These are phyloP conservation scores for Pocillopora damicornis DNA, from an alignment of 64 coral and sea anemone species.

Conservation along the genomic window DNA sequence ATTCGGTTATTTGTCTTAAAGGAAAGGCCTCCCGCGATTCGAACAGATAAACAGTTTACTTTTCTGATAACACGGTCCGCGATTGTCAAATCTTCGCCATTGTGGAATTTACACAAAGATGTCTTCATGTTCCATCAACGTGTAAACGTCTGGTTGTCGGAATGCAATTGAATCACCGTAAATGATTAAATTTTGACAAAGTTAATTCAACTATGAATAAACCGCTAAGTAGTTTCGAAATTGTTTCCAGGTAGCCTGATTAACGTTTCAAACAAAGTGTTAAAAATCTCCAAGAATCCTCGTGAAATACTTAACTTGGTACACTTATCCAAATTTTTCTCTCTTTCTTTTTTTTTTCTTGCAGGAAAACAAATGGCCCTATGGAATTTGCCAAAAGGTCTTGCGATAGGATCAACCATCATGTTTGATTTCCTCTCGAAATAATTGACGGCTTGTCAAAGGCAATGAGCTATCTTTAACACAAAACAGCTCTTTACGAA, in stretches of 20 bases:
- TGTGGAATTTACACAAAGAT: neutral
- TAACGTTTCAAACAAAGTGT: neutral
- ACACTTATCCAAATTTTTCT: too few relatives aligned
- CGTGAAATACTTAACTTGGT: neutral
- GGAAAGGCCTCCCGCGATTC: neutral
- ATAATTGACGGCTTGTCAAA: slow-evolving; percentile 18
- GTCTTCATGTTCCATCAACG: neutral
- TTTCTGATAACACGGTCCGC: neutral
- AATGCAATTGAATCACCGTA: slow-evolving; percentile 19
- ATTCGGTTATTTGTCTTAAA: neutral
- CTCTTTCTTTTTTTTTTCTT: too few relatives aligned
- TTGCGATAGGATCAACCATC: neutral
- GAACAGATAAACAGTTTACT: neutral
- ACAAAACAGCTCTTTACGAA: slow-evolving; percentile 28
- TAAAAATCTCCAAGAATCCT: neutral
- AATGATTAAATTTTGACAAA: neutral
- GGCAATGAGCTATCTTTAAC: slow-evolving; percentile 1
- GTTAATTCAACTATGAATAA: neutral
- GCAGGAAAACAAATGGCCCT: too few relatives aligned
- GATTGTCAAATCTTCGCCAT: neutral
- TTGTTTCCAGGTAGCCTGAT: neutral
- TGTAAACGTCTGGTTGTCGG: slow-evolving; percentile 3
- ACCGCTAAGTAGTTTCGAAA: neutral
- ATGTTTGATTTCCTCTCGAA: neutral
- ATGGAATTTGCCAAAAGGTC: neutral